Evolutionary conservation across 2,888 invertebrate species (phyloP).

Genomic region (Timandra comae): DNA sequence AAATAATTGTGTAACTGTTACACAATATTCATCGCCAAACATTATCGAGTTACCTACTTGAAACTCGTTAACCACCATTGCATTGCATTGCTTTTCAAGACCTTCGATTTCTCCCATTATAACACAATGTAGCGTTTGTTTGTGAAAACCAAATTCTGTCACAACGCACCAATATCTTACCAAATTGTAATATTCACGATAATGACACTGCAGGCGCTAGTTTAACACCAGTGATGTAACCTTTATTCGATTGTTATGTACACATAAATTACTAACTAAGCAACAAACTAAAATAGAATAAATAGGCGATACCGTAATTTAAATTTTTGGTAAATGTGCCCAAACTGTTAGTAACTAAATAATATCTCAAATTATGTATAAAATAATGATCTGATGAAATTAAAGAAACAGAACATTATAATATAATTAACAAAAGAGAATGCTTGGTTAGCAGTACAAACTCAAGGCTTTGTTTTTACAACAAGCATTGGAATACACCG

Average conservation of each 20-base stretch:
- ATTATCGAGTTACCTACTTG: constrained; percentile 32
- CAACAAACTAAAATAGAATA: no score
- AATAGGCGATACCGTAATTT: no score
- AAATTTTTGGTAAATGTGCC: no score
- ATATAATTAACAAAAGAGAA: constrained; percentile 55
- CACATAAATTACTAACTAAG: no score
- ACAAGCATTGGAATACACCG: constrained; percentile 47
- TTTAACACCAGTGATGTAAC: no score
- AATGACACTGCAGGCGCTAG: constrained; percentile 25
- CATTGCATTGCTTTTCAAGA: constrained; percentile 39
- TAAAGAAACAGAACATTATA: no score
- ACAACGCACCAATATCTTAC: constrained; percentile 35
- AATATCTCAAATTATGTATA: no score
- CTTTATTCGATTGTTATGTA: no score
- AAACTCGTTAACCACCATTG: constrained; percentile 31
- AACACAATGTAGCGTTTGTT: constrained; percentile 47
- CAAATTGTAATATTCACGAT: constrained; percentile 29
- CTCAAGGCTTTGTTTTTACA: constrained; percentile 62
- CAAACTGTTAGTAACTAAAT: no score
- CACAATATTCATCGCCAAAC: constrained; percentile 29
- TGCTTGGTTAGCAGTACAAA: constrained; percentile 49
- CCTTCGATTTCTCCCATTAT: constrained; percentile 64
- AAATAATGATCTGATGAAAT: no score
- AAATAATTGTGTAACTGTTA: constrained; percentile 56
- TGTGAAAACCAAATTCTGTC: constrained; percentile 46